These are phyloP conservation scores for Campylomormyrus numenius DNA, from an alignment of 2,113 vertebrate species.

Conservation along the genomic window DNA sequence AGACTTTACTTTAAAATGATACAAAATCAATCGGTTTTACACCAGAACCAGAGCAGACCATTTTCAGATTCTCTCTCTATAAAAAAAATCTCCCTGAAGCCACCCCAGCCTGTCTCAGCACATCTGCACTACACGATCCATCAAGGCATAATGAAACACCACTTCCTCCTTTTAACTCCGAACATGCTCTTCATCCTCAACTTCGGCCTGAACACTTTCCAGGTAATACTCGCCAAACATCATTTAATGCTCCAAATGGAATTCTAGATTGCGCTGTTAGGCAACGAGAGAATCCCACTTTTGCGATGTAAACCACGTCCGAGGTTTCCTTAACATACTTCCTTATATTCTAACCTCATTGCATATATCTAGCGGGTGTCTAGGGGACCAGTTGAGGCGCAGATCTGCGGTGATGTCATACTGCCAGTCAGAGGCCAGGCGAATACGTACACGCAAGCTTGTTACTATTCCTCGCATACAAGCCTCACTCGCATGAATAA, in stretches of 20 bases:
- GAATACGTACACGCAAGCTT: neutral
- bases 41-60: neutral
- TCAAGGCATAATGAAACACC: neutral
- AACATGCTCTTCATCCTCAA: neutral
- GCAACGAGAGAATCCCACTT: neutral
- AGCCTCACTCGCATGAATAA: neutral
- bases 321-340: neutral
- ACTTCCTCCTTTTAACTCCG: neutral
- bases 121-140: neutral
- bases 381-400: neutral
- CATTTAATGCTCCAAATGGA: neutral
- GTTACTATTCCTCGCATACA: neutral
- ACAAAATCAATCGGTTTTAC: constrained; percentile 6
- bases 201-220: neutral
- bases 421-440: neutral
- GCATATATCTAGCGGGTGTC: neutral
- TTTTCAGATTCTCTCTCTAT: neutral
- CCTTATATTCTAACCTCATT: neutral
- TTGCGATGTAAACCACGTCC: neutral
- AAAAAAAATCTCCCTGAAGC: neutral
- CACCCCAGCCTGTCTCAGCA: neutral
- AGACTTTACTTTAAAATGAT: constrained; percentile 4
- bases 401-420: neutral
- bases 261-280: neutral
- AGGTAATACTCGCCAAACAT: neutral